These are phyloP conservation scores for Caenorhabditis brenneri DNA, from an alignment of 1,140 invertebrate species.

Conservation along the genomic window DNA sequence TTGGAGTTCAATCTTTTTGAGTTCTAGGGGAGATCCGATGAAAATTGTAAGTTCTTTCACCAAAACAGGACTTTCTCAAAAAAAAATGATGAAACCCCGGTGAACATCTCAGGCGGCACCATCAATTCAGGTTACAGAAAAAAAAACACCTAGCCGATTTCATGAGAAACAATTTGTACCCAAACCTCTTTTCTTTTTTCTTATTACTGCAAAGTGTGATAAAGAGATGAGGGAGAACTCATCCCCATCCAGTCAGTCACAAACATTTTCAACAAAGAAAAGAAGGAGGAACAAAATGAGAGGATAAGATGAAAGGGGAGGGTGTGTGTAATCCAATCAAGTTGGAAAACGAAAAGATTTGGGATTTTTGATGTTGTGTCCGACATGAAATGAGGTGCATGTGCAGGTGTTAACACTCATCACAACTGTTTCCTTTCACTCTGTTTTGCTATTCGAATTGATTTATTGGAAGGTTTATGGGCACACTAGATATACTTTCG, in stretches of 20 bases:
- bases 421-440: neutral
- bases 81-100: too few species aligned
- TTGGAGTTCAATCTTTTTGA: too few species aligned
- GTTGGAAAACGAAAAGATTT: neutral
- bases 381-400: neutral
- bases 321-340: conserved; percentile 24
- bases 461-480: neutral
- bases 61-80: too few species aligned
- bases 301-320: neutral
- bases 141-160: too few species aligned
- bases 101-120: too few species aligned
- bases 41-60: too few species aligned
- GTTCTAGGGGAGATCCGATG: too few species aligned
- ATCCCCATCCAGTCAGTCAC: neutral
- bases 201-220: too few species aligned
- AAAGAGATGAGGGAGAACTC: neutral
- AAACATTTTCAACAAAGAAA: neutral
- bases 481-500: too few species aligned
- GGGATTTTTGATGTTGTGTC: conserved; percentile 16
- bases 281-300: neutral
- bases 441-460: neutral
- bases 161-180: too few species aligned
- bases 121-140: too few species aligned
- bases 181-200: too few species aligned
- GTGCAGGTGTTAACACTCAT: neutral